phyloP scores from a whole-genome alignment of 2,888 invertebrate genomes.

The Tipula unca region DNA sequence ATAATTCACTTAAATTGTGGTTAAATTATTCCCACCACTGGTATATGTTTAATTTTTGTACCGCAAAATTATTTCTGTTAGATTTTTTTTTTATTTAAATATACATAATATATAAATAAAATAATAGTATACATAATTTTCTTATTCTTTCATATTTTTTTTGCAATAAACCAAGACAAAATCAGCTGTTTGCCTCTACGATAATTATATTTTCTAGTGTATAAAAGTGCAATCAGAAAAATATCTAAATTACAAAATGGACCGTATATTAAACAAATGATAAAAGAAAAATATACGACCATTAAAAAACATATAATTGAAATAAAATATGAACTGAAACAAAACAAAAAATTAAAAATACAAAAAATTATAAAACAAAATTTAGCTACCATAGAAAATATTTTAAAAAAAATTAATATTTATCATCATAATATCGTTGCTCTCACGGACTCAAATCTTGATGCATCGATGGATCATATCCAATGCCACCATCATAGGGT shows the following conservation, averaged over 20 bases:
- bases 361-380: neutral
- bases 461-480: conserved; percentile 81
- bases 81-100: neutral
- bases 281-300: neutral
- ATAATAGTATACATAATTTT: neutral
- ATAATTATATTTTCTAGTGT: neutral
- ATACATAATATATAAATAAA: neutral
- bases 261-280: neutral
- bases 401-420: conserved; percentile 14
- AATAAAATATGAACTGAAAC: neutral
- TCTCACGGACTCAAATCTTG: conserved; percentile 67
- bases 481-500: conserved; percentile 81
- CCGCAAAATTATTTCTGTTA: conserved; percentile 8
- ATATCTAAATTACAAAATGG: neutral
- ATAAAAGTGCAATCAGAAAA: neutral
- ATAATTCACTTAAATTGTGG: neutral
- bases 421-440: conserved; percentile 24
- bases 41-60: conserved; percentile 8
- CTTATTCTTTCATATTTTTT: neutral
- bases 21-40: conserved; percentile 8
- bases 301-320: neutral
- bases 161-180: neutral
- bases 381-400: neutral
- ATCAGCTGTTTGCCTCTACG: neutral
- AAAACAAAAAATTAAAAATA: neutral